A percentile compares a stretch with the other conserved stretches of the same genome.
Conservation (phyloP, 2,888 invertebrate species). For the Camptogramma bilineatum region DNA sequence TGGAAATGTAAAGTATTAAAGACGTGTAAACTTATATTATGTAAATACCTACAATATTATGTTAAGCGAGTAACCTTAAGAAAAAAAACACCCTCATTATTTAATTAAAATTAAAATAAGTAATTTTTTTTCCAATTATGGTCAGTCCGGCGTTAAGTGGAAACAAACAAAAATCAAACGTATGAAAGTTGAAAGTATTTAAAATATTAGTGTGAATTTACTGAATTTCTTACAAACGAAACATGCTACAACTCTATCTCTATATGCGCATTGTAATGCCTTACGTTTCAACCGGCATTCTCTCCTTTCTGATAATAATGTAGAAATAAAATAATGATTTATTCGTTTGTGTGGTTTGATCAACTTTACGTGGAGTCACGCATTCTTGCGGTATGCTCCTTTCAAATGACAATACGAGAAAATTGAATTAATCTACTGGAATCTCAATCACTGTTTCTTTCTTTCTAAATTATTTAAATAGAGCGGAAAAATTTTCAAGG, state of each 20-base stretch:
- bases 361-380: slow-evolving; percentile 34
- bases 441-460: slow-evolving; percentile 40
- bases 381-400: slow-evolving; percentile 33
- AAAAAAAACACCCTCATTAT: too few relatives aligned
- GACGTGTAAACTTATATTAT: too few relatives aligned
- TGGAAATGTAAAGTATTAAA: too few relatives aligned
- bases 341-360: slow-evolving; percentile 8
- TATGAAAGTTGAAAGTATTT: too few relatives aligned
- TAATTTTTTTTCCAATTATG: too few relatives aligned
- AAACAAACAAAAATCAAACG: too few relatives aligned
- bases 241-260: not conserved
- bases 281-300: not conserved
- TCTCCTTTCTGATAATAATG: not conserved
- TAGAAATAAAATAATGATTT: not conserved
- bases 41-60: too few relatives aligned
- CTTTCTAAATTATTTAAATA: slow-evolving; percentile 63
- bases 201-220: not conserved
- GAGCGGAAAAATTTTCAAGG: slow-evolving; percentile 69
- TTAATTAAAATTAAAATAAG: too few relatives aligned
- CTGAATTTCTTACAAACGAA: not conserved
- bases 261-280: not conserved
- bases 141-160: too few relatives aligned
- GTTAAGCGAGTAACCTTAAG: too few relatives aligned
- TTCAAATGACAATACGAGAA: slow-evolving; percentile 35
- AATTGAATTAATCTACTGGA: slow-evolving; percentile 53